Base-by-base conservation (phyloP, 2,888 invertebrate genomes). In the Oscheius sp. region DNA sequence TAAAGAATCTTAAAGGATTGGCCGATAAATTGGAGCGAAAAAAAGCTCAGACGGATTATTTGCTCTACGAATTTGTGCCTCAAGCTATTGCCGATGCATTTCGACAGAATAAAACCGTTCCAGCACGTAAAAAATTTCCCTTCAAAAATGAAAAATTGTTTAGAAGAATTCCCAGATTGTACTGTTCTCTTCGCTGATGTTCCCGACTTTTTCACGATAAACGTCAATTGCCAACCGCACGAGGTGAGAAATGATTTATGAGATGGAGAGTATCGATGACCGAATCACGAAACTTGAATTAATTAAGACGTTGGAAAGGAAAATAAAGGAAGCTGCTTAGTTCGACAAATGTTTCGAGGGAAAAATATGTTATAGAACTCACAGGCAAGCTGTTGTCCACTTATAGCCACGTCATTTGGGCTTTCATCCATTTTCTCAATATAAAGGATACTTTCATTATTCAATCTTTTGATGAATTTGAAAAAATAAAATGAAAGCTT, bases 101-200 rank as follows among this genome's bases (percentile, higher is more conserved):
- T 32, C 32, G 81, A 66, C 71, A 74, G 14, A 66, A 73, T 8
- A 73, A 78, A 36, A 71, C 75, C 1, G 79, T 82, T 6, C 73
- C 74, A 70, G 77, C 82, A 24, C 78, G 81, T 82, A 49, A 71
- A 76, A 45, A 20, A 81, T 84, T 20, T 85, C 80, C 68, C 70
- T 9, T 47, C 26, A 33, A 36, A 28, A 56, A 28, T 61, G 2
- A 2, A 9, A 8, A 2, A 20, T 63, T 84, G 56, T 80, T 54
- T 70, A 84, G 84, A 80, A 71, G 76, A 80, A 51, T 81, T 81
- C 77, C 71, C 80, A 12, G 81, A 81, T 22, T 83, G 81, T 20
- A 84, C 86, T 2, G 85, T 86, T 32, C 75, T 87, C 17, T 85
- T 86, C 75, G 81, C 86, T n/a, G 87, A 87, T 71, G 83, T 87